Percentiles rank a stretch among this genome's conserved stretches.
Conservation (phyloP, 2,113 vertebrate species). For the Hyla sarda region DNA sequence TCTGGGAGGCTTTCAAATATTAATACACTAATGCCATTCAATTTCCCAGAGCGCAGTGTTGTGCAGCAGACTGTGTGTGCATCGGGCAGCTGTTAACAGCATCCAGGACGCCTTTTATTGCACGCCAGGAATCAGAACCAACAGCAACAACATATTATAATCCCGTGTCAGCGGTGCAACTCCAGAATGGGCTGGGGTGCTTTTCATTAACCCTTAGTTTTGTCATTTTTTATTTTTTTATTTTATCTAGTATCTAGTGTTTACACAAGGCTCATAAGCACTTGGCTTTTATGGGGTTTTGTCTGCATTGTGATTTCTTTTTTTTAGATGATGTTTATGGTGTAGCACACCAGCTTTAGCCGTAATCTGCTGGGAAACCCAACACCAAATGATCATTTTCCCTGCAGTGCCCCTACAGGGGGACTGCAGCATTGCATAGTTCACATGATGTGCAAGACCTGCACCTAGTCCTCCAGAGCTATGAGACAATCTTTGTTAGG, state of each 20-base stretch:
- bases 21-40: slow-evolving; percentile 7
- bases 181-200: neutral
- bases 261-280: neutral
- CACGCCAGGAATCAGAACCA: neutral
- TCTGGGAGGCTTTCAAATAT: slow-evolving; percentile 45
- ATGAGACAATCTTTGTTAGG: no score
- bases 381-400: neutral
- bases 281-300: neutral
- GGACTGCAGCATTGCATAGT: neutral
- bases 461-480: no score
- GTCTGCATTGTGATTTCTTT: neutral
- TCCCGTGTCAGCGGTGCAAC: neutral
- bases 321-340: neutral
- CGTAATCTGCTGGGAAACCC: neutral
- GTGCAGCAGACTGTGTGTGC: slow-evolving; percentile 14
- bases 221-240: no score
- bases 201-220: neutral
- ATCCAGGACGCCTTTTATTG: neutral
- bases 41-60: neutral
- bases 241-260: neutral
- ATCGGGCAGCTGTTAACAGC: neutral
- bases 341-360: neutral
- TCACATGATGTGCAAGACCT: no score
- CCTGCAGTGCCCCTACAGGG: neutral
- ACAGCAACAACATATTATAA: neutral